Evolutionary conservation across 1,140 invertebrate genomes (phyloP), one percentile per base, ranked within the genome.

Genomic region (Drosophila auraria): DNA sequence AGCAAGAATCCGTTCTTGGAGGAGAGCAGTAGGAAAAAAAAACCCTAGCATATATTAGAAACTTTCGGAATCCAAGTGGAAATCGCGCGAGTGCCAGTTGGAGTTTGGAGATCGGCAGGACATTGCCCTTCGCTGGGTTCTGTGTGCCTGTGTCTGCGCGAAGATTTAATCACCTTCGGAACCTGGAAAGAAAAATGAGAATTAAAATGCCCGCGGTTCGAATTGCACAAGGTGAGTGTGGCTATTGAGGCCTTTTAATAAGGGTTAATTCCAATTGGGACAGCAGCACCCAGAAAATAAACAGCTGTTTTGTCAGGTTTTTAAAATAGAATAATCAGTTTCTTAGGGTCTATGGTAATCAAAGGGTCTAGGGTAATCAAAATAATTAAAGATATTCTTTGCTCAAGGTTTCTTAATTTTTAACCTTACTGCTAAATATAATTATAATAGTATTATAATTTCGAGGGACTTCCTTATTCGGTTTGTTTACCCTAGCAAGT

Each of bases 181-280:
- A 91, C 81, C 80, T 83, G 91, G 76, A 82, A 90, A 89, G 87
- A 96, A 97, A 96, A 95, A 98, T 98, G 97, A 97, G 97, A 97
- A 97, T 98, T 95, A 98, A 98, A 96, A 98, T 98, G 97, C 97
- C 97, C 94, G 97, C 97, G 94, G 97, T 97, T 94, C 96, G 97
- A 94, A 98, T 98, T 95, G 97, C 97, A 94, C 97, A 98, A 97
- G 97, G 97, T 97, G 94, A 96, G 92, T 89, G 33, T 23, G 3
- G 27, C 17, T 59, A 20, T 11, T n/a, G 49, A 27, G 3, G 25
- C 27, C 5, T 7, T 6, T 30, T 0, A 30, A 6, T 30, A 56
- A 15, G 47, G 36, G 25, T 58, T 58, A 44, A 45, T 72, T 17
- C 70, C 66, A 71, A 71, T 69, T 73, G 70, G 70, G n/a, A 38